Evolutionary conservation across 2,113 vertebrate genomes (phyloP), one percentile per base, ranked within the genome.

Genomic region (Alethe castanea): DNA sequence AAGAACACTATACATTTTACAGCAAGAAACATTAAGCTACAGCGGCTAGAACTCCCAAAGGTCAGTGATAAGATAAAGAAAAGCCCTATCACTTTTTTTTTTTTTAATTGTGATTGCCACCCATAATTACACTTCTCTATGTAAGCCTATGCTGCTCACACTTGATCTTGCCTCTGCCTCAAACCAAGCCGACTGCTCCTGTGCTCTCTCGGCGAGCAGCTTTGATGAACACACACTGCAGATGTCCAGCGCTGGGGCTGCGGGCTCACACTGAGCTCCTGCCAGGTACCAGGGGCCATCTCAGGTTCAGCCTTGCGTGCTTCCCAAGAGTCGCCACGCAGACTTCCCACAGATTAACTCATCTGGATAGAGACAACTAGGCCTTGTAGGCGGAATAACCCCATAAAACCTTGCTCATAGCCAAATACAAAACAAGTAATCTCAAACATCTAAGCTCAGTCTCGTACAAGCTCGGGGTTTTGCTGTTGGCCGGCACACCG

Each of bases 261-360:
- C 3, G 5, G 0, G 18, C 72, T 47, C 16, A 6, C 25, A 6
- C 0, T 5, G 26, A 0, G 18, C 18, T 12, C 35, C 3, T 78
- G 35, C 8, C 71, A 38, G 67, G 33, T 35, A 9, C 45, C 4
- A 7, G 0, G 23, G 28, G n/a, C 40, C 66, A 28, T 4, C 70
- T 48, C 66, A 5, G 38, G 28, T 33, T 61, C 50, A 25, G 22
- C 1, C 42, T 6, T 11, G 16, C 25, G 20, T 2, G 15, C 15
- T 31, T 50, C 53, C 44, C 31, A 28, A 15, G 9, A 48, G 29
- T 1, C 25, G 2, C 33, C 71, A 19, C 2, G 17, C 42, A 25
- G 54, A 26, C 28, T 24, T 35, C 35, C n/a, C 48, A n/a, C 20
- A 26, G 4, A 1, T 10, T 31, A 65, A 33, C 23, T 22, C 9